Percentiles rank a stretch among this genome's conserved stretches.
phyloP scores from a whole-genome alignment of 2,888 invertebrate species.

The Andrena bucephala region DNA sequence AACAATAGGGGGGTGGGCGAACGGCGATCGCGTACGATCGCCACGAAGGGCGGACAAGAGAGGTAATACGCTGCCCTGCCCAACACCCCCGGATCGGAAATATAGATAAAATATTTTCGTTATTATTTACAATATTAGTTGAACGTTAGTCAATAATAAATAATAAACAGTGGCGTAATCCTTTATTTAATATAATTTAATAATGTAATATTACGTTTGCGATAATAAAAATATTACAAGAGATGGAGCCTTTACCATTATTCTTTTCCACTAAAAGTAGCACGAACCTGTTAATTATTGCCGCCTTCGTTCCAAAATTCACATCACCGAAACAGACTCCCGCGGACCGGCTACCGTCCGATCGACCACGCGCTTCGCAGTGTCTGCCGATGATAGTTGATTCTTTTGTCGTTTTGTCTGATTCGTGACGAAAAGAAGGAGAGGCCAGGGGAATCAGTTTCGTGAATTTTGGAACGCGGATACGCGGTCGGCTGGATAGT shows the following conservation, averaged over 20 bases:
- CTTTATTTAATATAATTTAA: constrained; percentile 80
- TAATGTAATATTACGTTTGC: constrained; percentile 81
- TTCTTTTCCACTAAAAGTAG: constrained; percentile 74
- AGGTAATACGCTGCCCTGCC: constrained; percentile 72
- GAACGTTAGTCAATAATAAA: constrained; percentile 84
- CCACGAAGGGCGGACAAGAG: constrained; percentile 72
- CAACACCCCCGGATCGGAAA: constrained; percentile 82
- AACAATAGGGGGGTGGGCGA: constrained; percentile 81
- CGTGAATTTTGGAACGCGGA: constrained; percentile 64
- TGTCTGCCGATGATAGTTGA: not conserved
- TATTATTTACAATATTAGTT: constrained; percentile 85
- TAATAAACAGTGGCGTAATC: constrained; percentile 84
- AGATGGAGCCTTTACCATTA: constrained; percentile 82
- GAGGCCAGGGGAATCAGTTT: constrained; percentile 13
- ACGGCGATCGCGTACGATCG: constrained; percentile 65
- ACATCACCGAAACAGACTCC: constrained; percentile 10
- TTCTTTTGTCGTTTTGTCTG: not conserved
- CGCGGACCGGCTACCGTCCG: not conserved
- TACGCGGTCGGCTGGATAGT: constrained; percentile 59
- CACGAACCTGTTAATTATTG: constrained; percentile 68
- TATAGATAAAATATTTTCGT: constrained; percentile 85
- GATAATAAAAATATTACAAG: constrained; percentile 85
- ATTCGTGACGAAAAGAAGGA: not conserved
- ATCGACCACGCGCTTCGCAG: constrained; percentile 15
- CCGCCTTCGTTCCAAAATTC: constrained; percentile 63